A percentile compares a stretch with the other conserved stretches of the same genome.
Evolutionary conservation across 2,797 vertebrate species (phyloP).

Genomic region (Morelia viridis): DNA sequence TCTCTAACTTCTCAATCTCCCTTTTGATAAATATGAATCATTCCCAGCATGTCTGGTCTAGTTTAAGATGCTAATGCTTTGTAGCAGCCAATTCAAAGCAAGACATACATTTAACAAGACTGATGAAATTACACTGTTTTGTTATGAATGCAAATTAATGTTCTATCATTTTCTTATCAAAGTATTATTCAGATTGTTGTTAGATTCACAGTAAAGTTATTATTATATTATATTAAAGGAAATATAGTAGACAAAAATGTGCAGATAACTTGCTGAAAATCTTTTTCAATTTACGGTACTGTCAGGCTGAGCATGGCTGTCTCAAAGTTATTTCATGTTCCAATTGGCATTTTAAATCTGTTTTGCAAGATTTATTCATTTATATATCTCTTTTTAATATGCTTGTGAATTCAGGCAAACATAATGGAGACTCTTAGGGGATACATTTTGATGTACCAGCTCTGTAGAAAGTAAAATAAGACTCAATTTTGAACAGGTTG

Average conservation of each 20-base stretch:
- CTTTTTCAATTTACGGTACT: background rate
- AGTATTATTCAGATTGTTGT: background rate
- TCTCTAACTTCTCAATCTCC: background rate
- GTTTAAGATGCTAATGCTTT: conserved; percentile 16
- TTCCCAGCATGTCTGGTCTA: background rate
- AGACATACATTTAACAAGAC: background rate
- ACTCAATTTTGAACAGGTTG: background rate
- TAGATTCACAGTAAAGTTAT: conserved; percentile 5
- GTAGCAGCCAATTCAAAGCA: background rate
- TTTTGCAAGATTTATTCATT: background rate
- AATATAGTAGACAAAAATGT: background rate
- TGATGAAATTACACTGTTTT: background rate
- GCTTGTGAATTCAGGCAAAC: background rate
- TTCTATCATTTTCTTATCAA: background rate
- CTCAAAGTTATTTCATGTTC: background rate
- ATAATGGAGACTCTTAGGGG: background rate
- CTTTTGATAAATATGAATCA: background rate
- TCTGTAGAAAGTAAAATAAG: background rate
- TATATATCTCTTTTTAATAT: background rate
- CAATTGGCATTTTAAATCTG: conserved; percentile 7
- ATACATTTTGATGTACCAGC: background rate
- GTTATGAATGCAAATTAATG: conserved; percentile 3
- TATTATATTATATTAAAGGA: background rate
- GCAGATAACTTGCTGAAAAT: conserved; percentile 21
- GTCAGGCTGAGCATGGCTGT: background rate